Evolutionary conservation across 2,888 invertebrate species (phyloP).

Genomic region (Drosophila barbarae): DNA sequence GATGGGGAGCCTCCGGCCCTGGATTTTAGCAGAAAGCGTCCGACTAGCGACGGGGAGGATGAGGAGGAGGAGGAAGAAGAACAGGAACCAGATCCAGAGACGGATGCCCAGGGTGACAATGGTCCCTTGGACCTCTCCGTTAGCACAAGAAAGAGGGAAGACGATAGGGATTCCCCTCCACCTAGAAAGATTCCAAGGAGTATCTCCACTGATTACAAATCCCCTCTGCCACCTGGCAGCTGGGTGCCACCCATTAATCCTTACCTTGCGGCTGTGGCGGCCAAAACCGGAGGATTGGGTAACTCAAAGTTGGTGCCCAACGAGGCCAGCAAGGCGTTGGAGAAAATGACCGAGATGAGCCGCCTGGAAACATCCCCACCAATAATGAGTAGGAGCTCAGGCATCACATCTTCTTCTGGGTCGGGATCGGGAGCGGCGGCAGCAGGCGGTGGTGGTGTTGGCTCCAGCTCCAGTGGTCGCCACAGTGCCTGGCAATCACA

Average conservation of each 20-base stretch:
- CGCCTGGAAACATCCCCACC: constrained; percentile 83
- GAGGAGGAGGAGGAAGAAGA: constrained; percentile 62
- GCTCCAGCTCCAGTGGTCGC: constrained; percentile 80
- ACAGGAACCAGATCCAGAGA: constrained; percentile 24
- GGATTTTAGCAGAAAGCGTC: constrained; percentile 89
- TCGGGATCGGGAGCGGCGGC: constrained; percentile 1
- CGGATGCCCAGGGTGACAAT: constrained; percentile 74
- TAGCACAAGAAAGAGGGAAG: constrained; percentile 88
- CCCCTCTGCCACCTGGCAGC: constrained; percentile 82
- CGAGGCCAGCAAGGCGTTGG: constrained; percentile 92
- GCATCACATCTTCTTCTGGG: constrained; percentile 2
- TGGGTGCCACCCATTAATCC: constrained; percentile 91
- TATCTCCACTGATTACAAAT: constrained; percentile 84
- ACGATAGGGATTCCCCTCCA: constrained; percentile 82
- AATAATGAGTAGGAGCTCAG: constrained; percentile 76
- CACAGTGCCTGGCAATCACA: constrained; percentile 98
- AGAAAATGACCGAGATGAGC: constrained; percentile 94
- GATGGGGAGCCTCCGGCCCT: constrained; percentile 83
- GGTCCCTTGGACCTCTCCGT: constrained; percentile 88
- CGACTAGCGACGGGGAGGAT: constrained; percentile 73
- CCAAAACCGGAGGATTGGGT: constrained; percentile 71
- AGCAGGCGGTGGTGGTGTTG: constrained; percentile 57
- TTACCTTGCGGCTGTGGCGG: constrained; percentile 90
- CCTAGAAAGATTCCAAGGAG: constrained; percentile 84
- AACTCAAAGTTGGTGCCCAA: constrained; percentile 86